Percentiles rank a stretch among this genome's conserved stretches.
Evolutionary conservation across 2,888 invertebrate species (phyloP).

Genomic region (Lomographa bimaculata): DNA sequence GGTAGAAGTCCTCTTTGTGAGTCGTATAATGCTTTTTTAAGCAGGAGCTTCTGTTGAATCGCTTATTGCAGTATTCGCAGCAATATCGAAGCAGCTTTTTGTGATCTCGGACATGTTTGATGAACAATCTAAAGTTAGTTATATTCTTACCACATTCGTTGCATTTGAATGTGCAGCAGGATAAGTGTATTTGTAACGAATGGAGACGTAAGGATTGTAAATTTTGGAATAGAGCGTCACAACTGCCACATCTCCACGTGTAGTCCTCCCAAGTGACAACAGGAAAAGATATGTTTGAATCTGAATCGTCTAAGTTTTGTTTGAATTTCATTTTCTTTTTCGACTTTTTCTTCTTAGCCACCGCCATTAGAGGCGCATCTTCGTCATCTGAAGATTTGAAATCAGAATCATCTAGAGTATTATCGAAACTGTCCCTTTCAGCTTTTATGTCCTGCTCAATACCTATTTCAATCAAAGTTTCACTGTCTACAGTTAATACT

Average conservation of each 20-base stretch:
- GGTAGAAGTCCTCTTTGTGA: slow-evolving; percentile 25
- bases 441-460: slow-evolving; percentile 41
- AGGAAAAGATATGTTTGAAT: slow-evolving; percentile 24
- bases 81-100: slow-evolving; percentile 60
- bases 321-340: slow-evolving; percentile 43
- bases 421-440: slow-evolving; percentile 38
- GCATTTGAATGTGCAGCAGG: slow-evolving; percentile 69
- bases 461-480: slow-evolving; percentile 38
- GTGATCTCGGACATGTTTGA: slow-evolving; percentile 64
- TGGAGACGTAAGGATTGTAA: slow-evolving; percentile 63
- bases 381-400: slow-evolving; percentile 43
- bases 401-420: slow-evolving; percentile 5
- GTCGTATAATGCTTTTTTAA: slow-evolving; percentile 53
- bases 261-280: slow-evolving; percentile 64
- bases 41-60: slow-evolving; percentile 46
- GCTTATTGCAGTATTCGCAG: slow-evolving; percentile 68
- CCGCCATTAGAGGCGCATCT: slow-evolving; percentile 56
- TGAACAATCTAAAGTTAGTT: slow-evolving; percentile 53
- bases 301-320: slow-evolving; percentile 30
- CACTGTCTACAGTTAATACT: slow-evolving; percentile 43
- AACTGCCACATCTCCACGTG: slow-evolving; percentile 65
- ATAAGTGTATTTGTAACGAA: slow-evolving; percentile 63
- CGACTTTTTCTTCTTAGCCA: slow-evolving; percentile 49
- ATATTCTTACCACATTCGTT: slow-evolving; percentile 63
- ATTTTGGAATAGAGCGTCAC: slow-evolving; percentile 70